Base-by-base conservation (phyloP, 2,888 invertebrate genomes). In the Lobophora halterata region DNA sequence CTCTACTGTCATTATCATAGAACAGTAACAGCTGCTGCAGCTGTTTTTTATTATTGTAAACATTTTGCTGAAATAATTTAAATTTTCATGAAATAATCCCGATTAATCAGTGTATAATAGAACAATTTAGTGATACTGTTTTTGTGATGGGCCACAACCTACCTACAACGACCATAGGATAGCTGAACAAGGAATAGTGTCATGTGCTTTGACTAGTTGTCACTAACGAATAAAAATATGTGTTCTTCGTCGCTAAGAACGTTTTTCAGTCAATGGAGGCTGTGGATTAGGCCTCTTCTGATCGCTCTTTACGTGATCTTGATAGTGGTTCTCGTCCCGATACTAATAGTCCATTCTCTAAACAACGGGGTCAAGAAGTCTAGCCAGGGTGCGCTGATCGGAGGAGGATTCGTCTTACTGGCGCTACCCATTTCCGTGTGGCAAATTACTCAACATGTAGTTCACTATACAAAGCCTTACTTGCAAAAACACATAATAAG, bases 401-500 rank as follows among this genome's bases (percentile, higher is more conserved):
- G 94, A 4, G 97, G 97, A 2, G 90, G 96, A n/a, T 98, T 98
- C 82, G 97, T 96, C 10, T 89, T 97, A 49, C 88, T 97, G 38
- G 95, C 97, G 0, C 87, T 98, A 28, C 98, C 98, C 0, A 93
- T 98, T 48, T 96, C 97, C 24, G 90, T 98, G 60, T 98, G 97
- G 94, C 96, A 97, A 80, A 98, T 98, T 61, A 93, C 95, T 25
- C 96, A 97, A 74, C 98, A 98, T 81, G 92, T 97, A 69, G 93
- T 97, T 36, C 94, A 97, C 76, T 98, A 97, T 66, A 97, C 95
- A 0, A 95, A 97, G 67, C 97, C 98, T 7, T 93, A 91, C 55
- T 85, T 98, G 54, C 98, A 98, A 67, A 96, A 97, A 79, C 95
- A 97, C 79, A 96, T 98, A 46, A 97, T 98, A 55, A 93, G 97